These are phyloP conservation scores for Dioctria rufipes DNA, from an alignment of 2,888 invertebrate genomes.

Conservation along the genomic window DNA sequence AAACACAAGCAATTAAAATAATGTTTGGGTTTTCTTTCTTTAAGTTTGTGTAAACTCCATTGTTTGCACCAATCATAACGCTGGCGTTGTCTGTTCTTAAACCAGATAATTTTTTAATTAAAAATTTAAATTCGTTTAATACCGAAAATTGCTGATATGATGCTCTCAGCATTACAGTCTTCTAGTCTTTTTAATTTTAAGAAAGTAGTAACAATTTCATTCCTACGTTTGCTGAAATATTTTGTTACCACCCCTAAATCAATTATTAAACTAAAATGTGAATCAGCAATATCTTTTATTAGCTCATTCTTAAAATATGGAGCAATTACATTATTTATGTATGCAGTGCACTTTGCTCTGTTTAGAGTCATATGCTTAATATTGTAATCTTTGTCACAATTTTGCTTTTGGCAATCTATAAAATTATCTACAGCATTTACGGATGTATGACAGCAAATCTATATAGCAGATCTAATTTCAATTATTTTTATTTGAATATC, in stretches of 20 bases:
- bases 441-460: too few species aligned
- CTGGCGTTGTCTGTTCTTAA: conserved; percentile 46
- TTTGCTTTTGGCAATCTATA: too few species aligned
- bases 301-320: too few species aligned
- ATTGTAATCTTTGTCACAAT: too few species aligned
- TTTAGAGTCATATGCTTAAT: too few species aligned
- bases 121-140: conserved; percentile 16
- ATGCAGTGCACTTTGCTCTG: too few species aligned
- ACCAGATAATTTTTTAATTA: background rate
- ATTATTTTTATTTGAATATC: too few species aligned
- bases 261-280: too few species aligned
- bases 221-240: conserved; percentile 1
- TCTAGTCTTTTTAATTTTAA: conserved; percentile 6
- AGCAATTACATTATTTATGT: too few species aligned
- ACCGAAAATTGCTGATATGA: background rate
- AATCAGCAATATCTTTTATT: too few species aligned
- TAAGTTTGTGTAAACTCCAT: conserved; percentile 15
- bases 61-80: conserved; percentile 43
- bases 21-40: conserved; percentile 7
- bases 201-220: background rate
- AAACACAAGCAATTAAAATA: conserved; percentile 16
- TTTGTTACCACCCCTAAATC: conserved; percentile 17
- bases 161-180: conserved; percentile 6
- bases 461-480: too few species aligned
- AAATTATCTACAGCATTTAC: too few species aligned